A percentile compares a stretch with the other conserved stretches of the same genome.
phyloP scores from a whole-genome alignment of 2,113 vertebrate species.

The Anas platyrhynchos region DNA sequence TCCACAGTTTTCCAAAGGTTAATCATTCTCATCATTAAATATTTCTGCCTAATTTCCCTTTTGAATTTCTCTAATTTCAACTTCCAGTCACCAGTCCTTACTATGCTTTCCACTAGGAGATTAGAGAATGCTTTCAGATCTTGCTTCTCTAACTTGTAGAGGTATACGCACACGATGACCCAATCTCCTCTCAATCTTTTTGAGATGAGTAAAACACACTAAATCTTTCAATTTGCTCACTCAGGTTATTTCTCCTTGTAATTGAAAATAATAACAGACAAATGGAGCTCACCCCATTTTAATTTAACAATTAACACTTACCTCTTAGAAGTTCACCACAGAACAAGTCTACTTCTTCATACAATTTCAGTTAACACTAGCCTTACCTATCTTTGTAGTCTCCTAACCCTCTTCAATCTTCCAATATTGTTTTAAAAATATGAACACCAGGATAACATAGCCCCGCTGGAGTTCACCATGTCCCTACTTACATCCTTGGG shows the following conservation, averaged over 20 bases:
- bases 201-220: not conserved
- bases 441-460: not conserved
- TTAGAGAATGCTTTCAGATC: not conserved
- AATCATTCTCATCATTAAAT: not conserved
- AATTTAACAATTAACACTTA: not conserved
- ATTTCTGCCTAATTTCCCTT: constrained; percentile 4
- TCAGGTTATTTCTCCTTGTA: not conserved
- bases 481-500: not conserved
- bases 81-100: not conserved
- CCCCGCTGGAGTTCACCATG: not conserved
- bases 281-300: not conserved
- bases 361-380: not conserved
- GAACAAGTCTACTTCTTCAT: not conserved
- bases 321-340: not conserved
- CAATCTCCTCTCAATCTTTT: not conserved
- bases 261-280: not conserved
- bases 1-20: not conserved
- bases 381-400: not conserved
- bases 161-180: not conserved
- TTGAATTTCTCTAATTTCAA: not conserved
- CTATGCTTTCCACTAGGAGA: not conserved
- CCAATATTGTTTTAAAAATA: not conserved
- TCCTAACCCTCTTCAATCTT: not conserved
- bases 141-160: not conserved
- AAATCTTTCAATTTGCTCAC: not conserved